These are phyloP conservation scores for Hyperoplus lanceolatus DNA, from an alignment of 2,797 vertebrate species.

Conservation along the genomic window DNA sequence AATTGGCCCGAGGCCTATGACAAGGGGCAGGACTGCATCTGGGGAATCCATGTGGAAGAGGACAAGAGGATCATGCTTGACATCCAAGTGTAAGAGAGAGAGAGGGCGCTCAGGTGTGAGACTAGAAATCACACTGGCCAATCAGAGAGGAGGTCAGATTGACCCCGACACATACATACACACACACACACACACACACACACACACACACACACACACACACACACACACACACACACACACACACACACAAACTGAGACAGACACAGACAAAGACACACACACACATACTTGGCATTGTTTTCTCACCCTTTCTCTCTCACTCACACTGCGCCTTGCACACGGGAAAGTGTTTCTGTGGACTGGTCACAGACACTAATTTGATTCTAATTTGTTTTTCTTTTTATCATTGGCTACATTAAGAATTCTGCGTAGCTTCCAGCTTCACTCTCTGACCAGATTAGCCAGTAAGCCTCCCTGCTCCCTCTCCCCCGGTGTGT, in stretches of 20 bases:
- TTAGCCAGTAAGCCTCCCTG: slow-evolving; percentile 83
- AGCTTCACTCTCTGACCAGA: slow-evolving; percentile 82
- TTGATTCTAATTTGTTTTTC: slow-evolving; percentile 77
- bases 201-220: not conserved
- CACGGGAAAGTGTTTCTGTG: slow-evolving; percentile 60
- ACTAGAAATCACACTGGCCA: slow-evolving; percentile 36
- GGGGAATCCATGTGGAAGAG: slow-evolving; percentile 97
- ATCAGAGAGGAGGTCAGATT: slow-evolving; percentile 44
- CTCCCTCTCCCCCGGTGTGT: slow-evolving; percentile 81
- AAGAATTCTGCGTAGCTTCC: slow-evolving; percentile 80
- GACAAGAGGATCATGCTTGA: slow-evolving; percentile 98
- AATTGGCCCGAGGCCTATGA: slow-evolving; percentile 98
- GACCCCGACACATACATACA: slow-evolving; percentile 46
- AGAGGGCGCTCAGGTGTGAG: slow-evolving; percentile 66
- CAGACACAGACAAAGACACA: not conserved
- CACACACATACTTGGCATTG: not conserved
- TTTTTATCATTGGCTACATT: slow-evolving; percentile 68
- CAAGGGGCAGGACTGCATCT: slow-evolving; percentile 99
- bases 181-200: slow-evolving; percentile 36
- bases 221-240: not conserved
- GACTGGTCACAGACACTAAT: slow-evolving; percentile 69
- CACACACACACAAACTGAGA: slow-evolving; percentile 26
- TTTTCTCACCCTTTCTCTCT: slow-evolving; percentile 28
- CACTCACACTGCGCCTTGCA: slow-evolving; percentile 14
- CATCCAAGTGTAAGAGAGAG: slow-evolving; percentile 94